Evolutionary conservation across 1,140 invertebrate species (phyloP).

Genomic region (Anastrepha obliqua): DNA sequence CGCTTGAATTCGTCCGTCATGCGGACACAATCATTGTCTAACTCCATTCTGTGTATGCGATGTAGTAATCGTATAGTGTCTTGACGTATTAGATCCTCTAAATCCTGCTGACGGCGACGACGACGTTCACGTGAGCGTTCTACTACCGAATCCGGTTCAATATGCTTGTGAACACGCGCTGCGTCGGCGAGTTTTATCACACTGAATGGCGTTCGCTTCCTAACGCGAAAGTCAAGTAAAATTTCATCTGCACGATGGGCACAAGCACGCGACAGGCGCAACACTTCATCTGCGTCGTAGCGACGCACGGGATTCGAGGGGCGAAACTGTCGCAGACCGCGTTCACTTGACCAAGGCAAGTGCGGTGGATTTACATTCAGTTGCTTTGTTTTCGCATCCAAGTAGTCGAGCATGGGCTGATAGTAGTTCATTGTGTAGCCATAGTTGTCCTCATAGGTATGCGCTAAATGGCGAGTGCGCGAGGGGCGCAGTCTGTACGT

Average conservation of each 20-base stretch:
- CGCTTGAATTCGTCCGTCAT: slow-evolving; percentile 77
- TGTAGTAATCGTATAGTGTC: slow-evolving; percentile 74
- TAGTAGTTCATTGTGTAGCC: slow-evolving; percentile 87
- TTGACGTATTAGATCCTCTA: slow-evolving; percentile 73
- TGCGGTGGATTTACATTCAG: slow-evolving; percentile 77
- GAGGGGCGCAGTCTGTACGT: slow-evolving; percentile 70
- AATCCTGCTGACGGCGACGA: slow-evolving; percentile 75
- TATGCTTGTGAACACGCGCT: slow-evolving; percentile 80
- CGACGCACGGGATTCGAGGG: slow-evolving; percentile 77
- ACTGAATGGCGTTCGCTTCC: slow-evolving; percentile 81
- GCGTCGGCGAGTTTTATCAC: slow-evolving; percentile 81
- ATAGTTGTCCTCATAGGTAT: slow-evolving; percentile 86
- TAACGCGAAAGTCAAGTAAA: slow-evolving; percentile 78
- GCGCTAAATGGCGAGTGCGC: slow-evolving; percentile 67
- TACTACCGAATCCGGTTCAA: slow-evolving; percentile 77
- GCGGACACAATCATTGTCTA: slow-evolving; percentile 72
- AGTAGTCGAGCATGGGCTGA: slow-evolving; percentile 89
- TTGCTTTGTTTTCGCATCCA: slow-evolving; percentile 78
- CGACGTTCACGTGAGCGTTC: slow-evolving; percentile 76
- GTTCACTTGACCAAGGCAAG: slow-evolving; percentile 84
- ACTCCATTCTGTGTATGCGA: slow-evolving; percentile 71
- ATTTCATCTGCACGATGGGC: slow-evolving; percentile 81
- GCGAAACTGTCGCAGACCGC: slow-evolving; percentile 78
- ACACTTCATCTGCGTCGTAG: slow-evolving; percentile 80
- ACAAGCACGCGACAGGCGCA: slow-evolving; percentile 79